Percentiles rank a stretch among this genome's conserved stretches.
Evolutionary conservation across 2,888 invertebrate species (phyloP).

Genomic region (Brachyopa scutellaris): DNA sequence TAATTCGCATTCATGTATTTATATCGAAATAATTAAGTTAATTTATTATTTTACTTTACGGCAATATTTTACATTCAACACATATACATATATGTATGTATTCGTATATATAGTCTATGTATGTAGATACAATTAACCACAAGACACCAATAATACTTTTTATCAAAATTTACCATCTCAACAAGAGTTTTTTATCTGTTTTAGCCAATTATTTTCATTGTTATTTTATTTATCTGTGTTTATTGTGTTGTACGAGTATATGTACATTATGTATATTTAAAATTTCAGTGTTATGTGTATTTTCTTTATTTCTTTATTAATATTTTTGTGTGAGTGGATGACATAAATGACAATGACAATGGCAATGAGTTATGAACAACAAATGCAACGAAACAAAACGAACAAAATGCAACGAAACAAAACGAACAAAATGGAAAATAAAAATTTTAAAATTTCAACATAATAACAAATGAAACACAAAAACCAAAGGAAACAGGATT

Average conservation of each 20-base stretch:
- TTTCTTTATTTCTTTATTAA: slow-evolving; percentile 34
- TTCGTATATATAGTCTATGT: slow-evolving; percentile 32
- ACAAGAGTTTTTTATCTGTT: slow-evolving; percentile 23
- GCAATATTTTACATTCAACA: slow-evolving; percentile 54
- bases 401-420: slow-evolving; percentile 29
- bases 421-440: not conserved
- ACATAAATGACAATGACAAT: slow-evolving; percentile 50
- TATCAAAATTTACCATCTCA: slow-evolving; percentile 57
- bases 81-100: slow-evolving; percentile 26
- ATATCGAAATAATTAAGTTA: slow-evolving; percentile 8
- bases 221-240: slow-evolving; percentile 15
- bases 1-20: slow-evolving; percentile 33
- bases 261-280: too few relatives aligned
- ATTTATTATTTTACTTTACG: slow-evolving; percentile 7
- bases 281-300: slow-evolving; percentile 21
- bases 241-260: slow-evolving; percentile 34
- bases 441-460: not conserved
- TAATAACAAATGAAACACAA: slow-evolving; percentile 15
- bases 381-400: slow-evolving; percentile 44
- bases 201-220: slow-evolving; percentile 42
- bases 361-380: slow-evolving; percentile 61
- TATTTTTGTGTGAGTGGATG: slow-evolving; percentile 41
- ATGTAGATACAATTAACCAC: slow-evolving; percentile 63
- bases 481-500: slow-evolving; percentile 3
- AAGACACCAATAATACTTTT: slow-evolving; percentile 66